Evolutionary conservation across 2,113 vertebrate genomes (phyloP).

Genomic region (Himantopus leucocephalus): DNA sequence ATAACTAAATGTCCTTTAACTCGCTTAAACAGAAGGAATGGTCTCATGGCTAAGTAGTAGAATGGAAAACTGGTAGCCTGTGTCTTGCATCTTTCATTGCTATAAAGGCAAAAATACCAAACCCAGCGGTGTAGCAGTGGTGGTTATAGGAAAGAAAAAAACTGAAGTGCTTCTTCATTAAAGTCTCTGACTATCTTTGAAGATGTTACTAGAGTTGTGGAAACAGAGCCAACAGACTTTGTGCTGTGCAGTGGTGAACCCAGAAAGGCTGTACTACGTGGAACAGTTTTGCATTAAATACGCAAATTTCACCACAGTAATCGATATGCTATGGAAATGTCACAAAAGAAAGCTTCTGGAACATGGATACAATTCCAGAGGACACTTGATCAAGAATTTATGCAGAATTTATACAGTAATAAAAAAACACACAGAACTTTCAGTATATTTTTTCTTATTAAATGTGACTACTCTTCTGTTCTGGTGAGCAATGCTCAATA

Average conservation of each 20-base stretch:
- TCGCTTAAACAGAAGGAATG: background rate
- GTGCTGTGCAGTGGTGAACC: background rate
- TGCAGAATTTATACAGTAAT: background rate
- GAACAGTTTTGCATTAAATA: background rate
- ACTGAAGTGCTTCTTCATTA: fast-evolving
- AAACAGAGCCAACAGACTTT: background rate
- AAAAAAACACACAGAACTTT: background rate
- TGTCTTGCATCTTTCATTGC: background rate
- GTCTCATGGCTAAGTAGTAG: background rate
- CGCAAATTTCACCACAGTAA: background rate
- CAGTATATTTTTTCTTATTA: background rate
- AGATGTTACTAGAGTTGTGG: background rate
- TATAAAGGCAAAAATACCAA: background rate
- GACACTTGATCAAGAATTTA: background rate
- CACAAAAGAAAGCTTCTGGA: background rate
- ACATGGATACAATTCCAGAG: background rate
- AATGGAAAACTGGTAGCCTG: background rate
- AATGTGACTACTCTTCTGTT: background rate
- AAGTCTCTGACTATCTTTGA: background rate
- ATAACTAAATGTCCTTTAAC: background rate
- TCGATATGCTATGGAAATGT: background rate
- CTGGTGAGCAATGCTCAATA: background rate
- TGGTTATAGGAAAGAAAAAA: background rate
- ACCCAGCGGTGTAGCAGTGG: no score
- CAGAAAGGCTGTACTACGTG: fast-evolving